These are phyloP conservation scores for Excalfactoria chinensis DNA, from an alignment of 2,113 vertebrate genomes.

Conservation along the genomic window DNA sequence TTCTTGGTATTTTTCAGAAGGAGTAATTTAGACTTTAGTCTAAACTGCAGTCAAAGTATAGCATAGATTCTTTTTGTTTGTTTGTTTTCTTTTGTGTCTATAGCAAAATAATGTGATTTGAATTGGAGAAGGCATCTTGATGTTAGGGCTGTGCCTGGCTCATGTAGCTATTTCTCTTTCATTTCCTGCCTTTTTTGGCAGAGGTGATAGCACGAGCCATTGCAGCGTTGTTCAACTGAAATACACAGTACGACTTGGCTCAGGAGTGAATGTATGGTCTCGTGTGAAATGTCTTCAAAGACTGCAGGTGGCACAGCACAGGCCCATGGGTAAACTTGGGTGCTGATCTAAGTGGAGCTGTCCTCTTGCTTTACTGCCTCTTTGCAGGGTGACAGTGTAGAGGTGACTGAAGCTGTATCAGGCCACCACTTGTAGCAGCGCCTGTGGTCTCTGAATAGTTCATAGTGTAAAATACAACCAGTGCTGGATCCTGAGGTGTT, in stretches of 20 bases:
- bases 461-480: neutral
- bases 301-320: neutral
- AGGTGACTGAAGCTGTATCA: neutral
- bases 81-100: neutral
- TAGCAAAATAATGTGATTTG: neutral
- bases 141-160: neutral
- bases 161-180: neutral
- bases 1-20: neutral
- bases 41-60: neutral
- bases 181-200: slow-evolving; percentile 13
- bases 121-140: neutral
- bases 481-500: neutral
- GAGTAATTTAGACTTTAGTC: neutral
- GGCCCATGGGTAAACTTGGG: neutral
- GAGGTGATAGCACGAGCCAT: neutral
- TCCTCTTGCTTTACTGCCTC: neutral
- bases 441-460: neutral
- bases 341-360: neutral
- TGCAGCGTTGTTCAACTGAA: neutral
- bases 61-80: neutral
- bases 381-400: neutral
- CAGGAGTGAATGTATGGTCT: neutral
- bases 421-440: neutral
- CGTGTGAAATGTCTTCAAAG: neutral
- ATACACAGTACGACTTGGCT: neutral